These are phyloP conservation scores for Mola mola DNA, from an alignment of 2,113 vertebrate species.

Conservation along the genomic window DNA sequence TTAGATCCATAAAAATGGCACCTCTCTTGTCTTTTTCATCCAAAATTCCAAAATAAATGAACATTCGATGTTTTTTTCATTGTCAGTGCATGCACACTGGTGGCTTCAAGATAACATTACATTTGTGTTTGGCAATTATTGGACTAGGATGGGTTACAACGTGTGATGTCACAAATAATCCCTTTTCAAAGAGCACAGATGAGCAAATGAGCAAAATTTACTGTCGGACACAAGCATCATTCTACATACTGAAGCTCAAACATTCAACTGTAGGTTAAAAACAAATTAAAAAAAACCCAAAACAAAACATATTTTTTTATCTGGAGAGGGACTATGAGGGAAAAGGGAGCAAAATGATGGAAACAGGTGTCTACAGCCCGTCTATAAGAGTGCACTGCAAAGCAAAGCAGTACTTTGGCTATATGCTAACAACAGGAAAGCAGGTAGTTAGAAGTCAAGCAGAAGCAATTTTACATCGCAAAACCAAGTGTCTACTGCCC, in stretches of 20 bases:
- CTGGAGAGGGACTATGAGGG: not conserved
- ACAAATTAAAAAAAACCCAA: no score
- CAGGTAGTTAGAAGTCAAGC: not conserved
- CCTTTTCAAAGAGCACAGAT: not conserved
- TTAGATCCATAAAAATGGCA: not conserved
- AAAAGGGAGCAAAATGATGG: slow-evolving; percentile 9
- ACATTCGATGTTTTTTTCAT: no score
- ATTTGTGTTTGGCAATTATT: no score
- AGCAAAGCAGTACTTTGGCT: not conserved
- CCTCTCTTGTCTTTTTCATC: not conserved
- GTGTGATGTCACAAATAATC: not conserved
- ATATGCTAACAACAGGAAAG: not conserved
- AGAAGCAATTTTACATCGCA: not conserved
- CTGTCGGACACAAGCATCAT: no score
- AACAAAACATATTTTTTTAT: no score
- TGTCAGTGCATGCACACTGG: no score
- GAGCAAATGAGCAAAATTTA: not conserved
- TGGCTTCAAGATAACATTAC: not conserved
- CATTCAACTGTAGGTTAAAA: not conserved
- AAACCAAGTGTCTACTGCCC: no score
- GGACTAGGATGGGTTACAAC: not conserved
- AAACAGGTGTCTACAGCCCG: not conserved
- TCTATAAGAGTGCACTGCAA: not conserved
- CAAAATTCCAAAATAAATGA: no score
- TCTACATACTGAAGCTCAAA: not conserved